These are phyloP conservation scores for Chiloscyllium punctatum DNA, from an alignment of 2,797 vertebrate species.

Conservation along the genomic window DNA sequence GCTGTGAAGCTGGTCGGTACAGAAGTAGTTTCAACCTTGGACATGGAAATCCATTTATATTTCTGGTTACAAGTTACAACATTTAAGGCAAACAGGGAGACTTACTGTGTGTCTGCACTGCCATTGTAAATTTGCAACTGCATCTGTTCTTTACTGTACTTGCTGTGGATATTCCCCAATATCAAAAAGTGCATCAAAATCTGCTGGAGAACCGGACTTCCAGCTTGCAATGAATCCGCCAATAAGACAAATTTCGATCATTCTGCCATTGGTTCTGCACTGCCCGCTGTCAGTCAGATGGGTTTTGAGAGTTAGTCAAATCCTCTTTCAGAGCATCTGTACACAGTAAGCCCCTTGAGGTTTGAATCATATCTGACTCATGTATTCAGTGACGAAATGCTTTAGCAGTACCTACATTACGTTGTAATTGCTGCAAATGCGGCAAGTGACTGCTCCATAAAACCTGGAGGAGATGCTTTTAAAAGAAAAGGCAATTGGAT, in stretches of 20 bases:
- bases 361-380: not conserved
- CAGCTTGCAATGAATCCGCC: not conserved
- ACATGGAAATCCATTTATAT: not conserved
- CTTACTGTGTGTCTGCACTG: not conserved
- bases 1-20: not conserved
- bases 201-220: not conserved
- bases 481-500: not conserved
- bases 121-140: not conserved
- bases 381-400: not conserved
- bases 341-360: too few relatives aligned
- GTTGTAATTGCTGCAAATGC: not conserved
- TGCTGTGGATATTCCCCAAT: not conserved
- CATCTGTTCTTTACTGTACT: not conserved
- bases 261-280: not conserved
- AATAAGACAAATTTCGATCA: not conserved
- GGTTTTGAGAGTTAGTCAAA: not conserved
- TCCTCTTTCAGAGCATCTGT: not conserved
- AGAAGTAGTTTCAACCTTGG: not conserved
- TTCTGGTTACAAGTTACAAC: not conserved
- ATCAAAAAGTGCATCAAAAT: not conserved
- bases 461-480: not conserved
- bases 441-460: not conserved
- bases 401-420: not conserved
- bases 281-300: not conserved
- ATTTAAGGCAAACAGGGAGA: not conserved